These are phyloP conservation scores for Oncorhynchus keta DNA, from an alignment of 2,113 vertebrate genomes.

Conservation along the genomic window DNA sequence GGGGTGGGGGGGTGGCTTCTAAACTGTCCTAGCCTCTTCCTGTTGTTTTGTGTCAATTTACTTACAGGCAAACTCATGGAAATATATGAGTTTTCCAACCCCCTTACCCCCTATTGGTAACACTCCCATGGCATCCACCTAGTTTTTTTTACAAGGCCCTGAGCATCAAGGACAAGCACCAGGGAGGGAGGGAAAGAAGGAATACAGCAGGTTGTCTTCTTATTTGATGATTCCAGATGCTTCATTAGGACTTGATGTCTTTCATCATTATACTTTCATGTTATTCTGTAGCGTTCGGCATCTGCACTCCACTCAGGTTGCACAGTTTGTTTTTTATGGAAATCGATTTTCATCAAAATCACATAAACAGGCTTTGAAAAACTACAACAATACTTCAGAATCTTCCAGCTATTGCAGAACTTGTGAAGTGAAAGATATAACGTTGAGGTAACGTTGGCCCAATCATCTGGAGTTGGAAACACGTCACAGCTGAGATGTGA, in stretches of 20 bases:
- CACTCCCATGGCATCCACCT: conserved; percentile 26
- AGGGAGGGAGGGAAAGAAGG: conserved; percentile 30
- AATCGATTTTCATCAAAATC: conserved; percentile 38
- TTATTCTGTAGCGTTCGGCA: too few species aligned
- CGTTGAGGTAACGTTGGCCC: conserved; percentile 3
- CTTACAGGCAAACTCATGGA: background rate
- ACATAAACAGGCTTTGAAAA: conserved; percentile 57
- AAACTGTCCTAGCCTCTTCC: too few species aligned
- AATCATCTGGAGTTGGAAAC: conserved; percentile 27
- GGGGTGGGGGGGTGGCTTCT: too few species aligned
- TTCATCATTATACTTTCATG: too few species aligned
- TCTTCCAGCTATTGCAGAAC: conserved; percentile 30
- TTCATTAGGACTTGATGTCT: too few species aligned
- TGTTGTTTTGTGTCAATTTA: too few species aligned
- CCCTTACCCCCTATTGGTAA: conserved; percentile 12
- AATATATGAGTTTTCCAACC: background rate
- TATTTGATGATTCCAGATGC: too few species aligned
- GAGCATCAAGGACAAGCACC: conserved; percentile 54
- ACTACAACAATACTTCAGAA: background rate
- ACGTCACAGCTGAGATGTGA: conserved; percentile 26
- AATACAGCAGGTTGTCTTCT: conserved; percentile 21
- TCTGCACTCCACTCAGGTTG: too few species aligned
- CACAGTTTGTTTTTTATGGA: too few species aligned
- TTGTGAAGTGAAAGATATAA: conserved; percentile 33
- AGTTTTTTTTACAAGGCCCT: conserved; percentile 17